Percentiles rank a stretch among this genome's conserved stretches.
Conservation (phyloP, 2,888 invertebrate species). For the Tuberolachnus salignus region DNA sequence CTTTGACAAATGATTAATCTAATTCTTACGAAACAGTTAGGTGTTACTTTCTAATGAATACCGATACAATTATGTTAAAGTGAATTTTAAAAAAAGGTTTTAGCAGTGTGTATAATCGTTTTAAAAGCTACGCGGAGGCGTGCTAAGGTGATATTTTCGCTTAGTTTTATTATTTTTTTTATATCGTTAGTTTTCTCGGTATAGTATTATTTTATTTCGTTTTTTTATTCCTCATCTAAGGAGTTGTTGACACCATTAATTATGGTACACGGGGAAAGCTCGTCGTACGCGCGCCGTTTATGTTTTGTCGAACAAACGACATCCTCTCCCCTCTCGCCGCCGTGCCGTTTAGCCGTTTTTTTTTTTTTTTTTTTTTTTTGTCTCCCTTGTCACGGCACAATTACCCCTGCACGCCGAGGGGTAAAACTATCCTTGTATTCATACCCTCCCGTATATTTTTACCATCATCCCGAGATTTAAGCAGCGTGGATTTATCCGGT, state of each 20-base stretch:
- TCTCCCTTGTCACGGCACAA: constrained; percentile 39
- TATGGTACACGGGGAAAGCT: constrained; percentile 43
- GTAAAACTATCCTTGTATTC: constrained; percentile 40
- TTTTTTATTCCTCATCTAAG: constrained; percentile 6
- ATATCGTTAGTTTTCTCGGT: constrained; percentile 15
- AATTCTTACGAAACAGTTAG: background rate
- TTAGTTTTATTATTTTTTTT: constrained; percentile 8
- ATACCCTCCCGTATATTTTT: constrained; percentile 19
- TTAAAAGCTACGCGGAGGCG: constrained; percentile 36
- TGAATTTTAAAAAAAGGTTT: constrained; percentile 16
- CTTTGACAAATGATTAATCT: constrained; percentile 2
- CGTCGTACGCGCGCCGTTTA: constrained; percentile 41
- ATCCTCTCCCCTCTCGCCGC: constrained; percentile 14
- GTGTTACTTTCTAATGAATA: constrained; percentile 12
- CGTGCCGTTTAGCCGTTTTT: background rate
- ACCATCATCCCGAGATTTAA: constrained; percentile 19
- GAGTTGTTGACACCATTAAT: constrained; percentile 54
- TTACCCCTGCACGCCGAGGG: constrained; percentile 35
- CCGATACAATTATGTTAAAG: constrained; percentile 32
- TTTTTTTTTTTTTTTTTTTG: constrained; percentile 15
- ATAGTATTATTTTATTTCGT: constrained; percentile 28
- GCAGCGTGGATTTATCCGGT: constrained; percentile 22
- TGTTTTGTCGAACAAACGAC: constrained; percentile 53
- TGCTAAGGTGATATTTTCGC: constrained; percentile 41
- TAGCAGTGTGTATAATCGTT: constrained; percentile 7